Conservation (phyloP, 1,140 invertebrate species). For the Pseudomyrmex dendroicus region DNA sequence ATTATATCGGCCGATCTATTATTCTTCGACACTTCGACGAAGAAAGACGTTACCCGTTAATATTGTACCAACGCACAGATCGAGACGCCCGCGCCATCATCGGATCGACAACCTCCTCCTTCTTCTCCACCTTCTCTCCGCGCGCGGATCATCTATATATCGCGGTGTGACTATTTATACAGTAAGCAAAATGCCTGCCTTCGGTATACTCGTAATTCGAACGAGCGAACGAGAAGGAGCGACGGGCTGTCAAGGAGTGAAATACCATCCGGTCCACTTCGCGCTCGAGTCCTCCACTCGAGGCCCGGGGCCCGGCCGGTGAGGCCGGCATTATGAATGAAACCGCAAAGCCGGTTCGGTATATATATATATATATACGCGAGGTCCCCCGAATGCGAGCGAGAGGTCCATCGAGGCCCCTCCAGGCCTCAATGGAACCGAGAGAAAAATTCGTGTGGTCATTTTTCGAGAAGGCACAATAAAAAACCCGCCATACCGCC, state of each 20-base stretch:
- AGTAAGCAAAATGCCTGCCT: constrained; percentile 71
- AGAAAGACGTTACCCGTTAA: constrained; percentile 25
- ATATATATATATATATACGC: constrained; percentile 20
- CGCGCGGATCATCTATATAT: constrained; percentile 46
- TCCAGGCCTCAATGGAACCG: constrained; percentile 76
- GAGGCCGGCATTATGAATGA: constrained; percentile 72
- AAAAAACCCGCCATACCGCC: constrained; percentile 46
- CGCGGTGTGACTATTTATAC: constrained; percentile 71
- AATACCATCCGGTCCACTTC: constrained; percentile 81
- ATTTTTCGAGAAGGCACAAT: constrained; percentile 75
- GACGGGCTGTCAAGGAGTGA: constrained; percentile 77
- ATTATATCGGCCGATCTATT: constrained; percentile 27
- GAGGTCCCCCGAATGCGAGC: constrained; percentile 69
- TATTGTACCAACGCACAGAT: constrained; percentile 20
- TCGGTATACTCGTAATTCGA: constrained; percentile 68
- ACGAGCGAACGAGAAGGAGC: constrained; percentile 54
- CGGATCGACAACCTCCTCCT: constrained; percentile 16
- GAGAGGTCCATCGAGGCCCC: constrained; percentile 76
- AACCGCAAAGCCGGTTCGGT: constrained; percentile 58
- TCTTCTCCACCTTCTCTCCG: constrained; percentile 16
- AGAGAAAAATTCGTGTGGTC: constrained; percentile 81
- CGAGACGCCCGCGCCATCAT: constrained; percentile 23
- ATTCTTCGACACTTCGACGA: constrained; percentile 37
- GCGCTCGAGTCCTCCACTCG: constrained; percentile 73
- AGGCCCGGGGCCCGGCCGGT: constrained; percentile 25